Conservation (phyloP, 2,888 invertebrate genomes). For the Microdon myrmicae region DNA sequence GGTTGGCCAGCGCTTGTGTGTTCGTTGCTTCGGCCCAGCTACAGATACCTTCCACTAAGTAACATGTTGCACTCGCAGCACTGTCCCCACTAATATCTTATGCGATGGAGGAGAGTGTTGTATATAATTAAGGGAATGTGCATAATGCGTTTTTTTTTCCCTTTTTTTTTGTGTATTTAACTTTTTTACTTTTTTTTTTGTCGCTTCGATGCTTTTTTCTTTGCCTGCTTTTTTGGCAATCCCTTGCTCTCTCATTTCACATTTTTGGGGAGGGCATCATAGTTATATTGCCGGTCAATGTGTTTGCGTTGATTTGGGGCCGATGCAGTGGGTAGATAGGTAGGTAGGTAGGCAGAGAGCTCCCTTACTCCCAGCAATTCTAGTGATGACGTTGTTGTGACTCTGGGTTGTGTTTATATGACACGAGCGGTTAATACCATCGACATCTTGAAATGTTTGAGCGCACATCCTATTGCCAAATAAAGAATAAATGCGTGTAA, state of each 20-base stretch:
- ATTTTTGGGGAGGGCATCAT: slow-evolving; percentile 7
- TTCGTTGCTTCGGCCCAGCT: slow-evolving; percentile 15
- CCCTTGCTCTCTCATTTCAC: not conserved
- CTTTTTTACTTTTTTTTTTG: slow-evolving; percentile 35
- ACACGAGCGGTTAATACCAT: too few relatives aligned
- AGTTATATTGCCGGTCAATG: slow-evolving; percentile 6
- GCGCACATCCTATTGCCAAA: slow-evolving; percentile 20
- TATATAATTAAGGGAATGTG: too few relatives aligned
- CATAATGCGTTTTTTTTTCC: slow-evolving; percentile 10
- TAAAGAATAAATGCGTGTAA: slow-evolving; percentile 37
- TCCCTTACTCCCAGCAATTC: too few relatives aligned
- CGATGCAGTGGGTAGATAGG: too few relatives aligned
- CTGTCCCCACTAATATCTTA: not conserved
- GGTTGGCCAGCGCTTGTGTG: slow-evolving; percentile 8
- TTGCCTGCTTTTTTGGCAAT: slow-evolving; percentile 44
- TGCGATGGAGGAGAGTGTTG: too few relatives aligned
- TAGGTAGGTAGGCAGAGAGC: too few relatives aligned
- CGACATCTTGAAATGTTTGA: slow-evolving; percentile 9
- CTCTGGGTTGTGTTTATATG: too few relatives aligned
- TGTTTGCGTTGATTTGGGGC: slow-evolving; percentile 48
- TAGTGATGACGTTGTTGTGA: too few relatives aligned
- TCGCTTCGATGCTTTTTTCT: slow-evolving; percentile 37
- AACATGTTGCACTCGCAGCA: slow-evolving; percentile 24
- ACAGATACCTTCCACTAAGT: slow-evolving; percentile 16
- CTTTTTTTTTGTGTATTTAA: slow-evolving; percentile 12